Evolutionary conservation across 2,113 vertebrate species (phyloP), one percentile per base, ranked within the genome.

Genomic region (Variabilichromis moorii): DNA sequence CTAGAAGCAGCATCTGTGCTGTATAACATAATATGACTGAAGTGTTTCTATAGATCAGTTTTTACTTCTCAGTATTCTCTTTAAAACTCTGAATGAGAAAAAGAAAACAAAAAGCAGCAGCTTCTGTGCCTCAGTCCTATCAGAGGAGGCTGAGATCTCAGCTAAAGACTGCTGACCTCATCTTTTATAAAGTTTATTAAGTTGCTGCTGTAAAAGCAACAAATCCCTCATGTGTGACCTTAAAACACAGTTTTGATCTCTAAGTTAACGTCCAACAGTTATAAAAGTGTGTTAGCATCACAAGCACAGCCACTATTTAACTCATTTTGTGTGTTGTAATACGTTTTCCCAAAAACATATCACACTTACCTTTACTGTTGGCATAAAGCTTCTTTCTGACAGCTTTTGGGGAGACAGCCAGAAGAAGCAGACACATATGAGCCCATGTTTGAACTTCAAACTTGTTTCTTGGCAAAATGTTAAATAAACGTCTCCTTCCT

Each of bases 401-500:
- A 61, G 14, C 26, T 61, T 61, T 17, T 31, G 57, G 14, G 57
- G 28, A 6, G 57, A 61, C 26, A 63, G 59, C 31, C 59, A 63
- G 16, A 63, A 19, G 17, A 35, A 63, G 31, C 59, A n/a, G 59
- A 63, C 59, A 1, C 59, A 13, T 1, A 1, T 2, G 17, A 63
- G 31, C 17, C 31, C 59, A 63, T 11, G 59, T 63, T 63, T 63
- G 31, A 35, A 63, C 59, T 63, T 63, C 16, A 63, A 12, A 63
- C 59, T 2, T 19, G 16, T 63, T 11, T 35, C 31, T 35, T 63
- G 28, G 28, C 59, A 35, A n/a, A n/a, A 63, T 35, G 28, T 35
- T n/a, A 63, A 63, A 12, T 35, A 63, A 63, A 63, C 0, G 0
- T 4, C 59, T 63, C 2, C 59, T 12, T 35, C 1, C 59, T 63